A percentile compares a stretch with the other conserved stretches of the same genome.
Conservation (phyloP, 2,113 vertebrate species). For the Phyllopteryx taeniolatus region DNA sequence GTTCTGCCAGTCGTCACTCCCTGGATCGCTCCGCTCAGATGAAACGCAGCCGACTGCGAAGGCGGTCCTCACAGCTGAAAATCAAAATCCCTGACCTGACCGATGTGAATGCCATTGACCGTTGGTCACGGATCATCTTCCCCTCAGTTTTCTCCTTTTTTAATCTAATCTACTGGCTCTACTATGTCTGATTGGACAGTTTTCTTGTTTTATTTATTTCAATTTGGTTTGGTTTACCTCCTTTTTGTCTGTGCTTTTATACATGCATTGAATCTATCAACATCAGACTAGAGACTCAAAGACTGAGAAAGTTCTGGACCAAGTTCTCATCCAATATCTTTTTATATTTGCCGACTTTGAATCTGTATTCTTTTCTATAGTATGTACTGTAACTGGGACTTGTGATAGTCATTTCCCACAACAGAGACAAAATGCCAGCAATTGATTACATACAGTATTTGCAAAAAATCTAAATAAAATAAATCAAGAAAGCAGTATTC, state of each 20-base stretch:
- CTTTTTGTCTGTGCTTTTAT: constrained; percentile 54
- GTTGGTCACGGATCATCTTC: constrained; percentile 95
- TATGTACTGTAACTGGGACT: constrained; percentile 63
- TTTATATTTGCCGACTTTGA: constrained; percentile 64
- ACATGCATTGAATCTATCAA: constrained; percentile 42
- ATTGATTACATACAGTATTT: constrained; percentile 46
- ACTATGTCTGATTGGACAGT: constrained; percentile 85
- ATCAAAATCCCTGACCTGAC: constrained; percentile 96
- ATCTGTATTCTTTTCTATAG: constrained; percentile 62
- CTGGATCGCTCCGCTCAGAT: constrained; percentile 80
- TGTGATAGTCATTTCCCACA: constrained; percentile 52
- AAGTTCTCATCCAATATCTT: constrained; percentile 52
- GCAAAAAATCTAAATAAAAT: constrained; percentile 23
- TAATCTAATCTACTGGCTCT: constrained; percentile 96
- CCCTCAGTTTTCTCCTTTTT: constrained; percentile 94
- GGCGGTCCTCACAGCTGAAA: constrained; percentile 90
- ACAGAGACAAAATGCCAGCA: constrained; percentile 67
- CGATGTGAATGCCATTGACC: constrained; percentile 94
- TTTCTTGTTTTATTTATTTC: constrained; percentile 31
- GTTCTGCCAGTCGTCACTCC: constrained; percentile 74
- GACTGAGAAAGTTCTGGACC: constrained; percentile 51
- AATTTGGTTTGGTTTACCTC: constrained; percentile 28
- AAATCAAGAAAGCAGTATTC: constrained; percentile 36
- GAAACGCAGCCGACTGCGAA: constrained; percentile 86
- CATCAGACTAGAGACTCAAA: constrained; percentile 25